Conservation (phyloP, 2,797 vertebrate genomes). For the Peromyscus aztecus region DNA sequence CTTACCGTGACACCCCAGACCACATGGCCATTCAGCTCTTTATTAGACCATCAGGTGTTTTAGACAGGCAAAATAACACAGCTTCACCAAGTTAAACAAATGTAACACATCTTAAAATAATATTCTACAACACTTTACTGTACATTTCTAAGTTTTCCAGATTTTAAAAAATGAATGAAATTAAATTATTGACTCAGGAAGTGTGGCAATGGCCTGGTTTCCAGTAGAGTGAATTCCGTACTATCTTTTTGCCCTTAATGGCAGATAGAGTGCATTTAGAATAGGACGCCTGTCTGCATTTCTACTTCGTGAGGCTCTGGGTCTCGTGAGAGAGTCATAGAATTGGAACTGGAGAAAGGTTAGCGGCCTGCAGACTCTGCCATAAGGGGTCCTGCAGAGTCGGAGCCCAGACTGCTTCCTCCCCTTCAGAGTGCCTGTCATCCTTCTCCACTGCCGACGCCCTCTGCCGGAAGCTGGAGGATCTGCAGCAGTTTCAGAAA, state of each 20-base stretch:
- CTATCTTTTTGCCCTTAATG: neutral
- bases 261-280: neutral
- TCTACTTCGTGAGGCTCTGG: neutral
- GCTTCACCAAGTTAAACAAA: no score
- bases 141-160: neutral
- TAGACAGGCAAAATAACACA: no score
- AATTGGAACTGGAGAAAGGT: neutral
- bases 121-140: neutral
- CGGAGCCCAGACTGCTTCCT: conserved; percentile 38
- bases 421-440: conserved; percentile 92
- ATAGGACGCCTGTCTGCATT: neutral
- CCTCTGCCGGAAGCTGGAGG: conserved; percentile 94
- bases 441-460: conserved; percentile 93
- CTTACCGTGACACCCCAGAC: neutral
- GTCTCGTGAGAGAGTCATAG: neutral
- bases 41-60: no score
- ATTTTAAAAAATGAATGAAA: conserved; percentile 25
- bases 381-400: neutral
- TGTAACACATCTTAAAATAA: no score
- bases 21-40: no score
- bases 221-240: neutral
- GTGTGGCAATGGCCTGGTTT: neutral
- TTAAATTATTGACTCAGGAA: neutral
- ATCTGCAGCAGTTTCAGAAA: conserved; percentile 96
- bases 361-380: neutral